These are phyloP conservation scores for Listrodromus nycthemerus DNA, from an alignment of 2,888 invertebrate genomes.

Conservation along the genomic window DNA sequence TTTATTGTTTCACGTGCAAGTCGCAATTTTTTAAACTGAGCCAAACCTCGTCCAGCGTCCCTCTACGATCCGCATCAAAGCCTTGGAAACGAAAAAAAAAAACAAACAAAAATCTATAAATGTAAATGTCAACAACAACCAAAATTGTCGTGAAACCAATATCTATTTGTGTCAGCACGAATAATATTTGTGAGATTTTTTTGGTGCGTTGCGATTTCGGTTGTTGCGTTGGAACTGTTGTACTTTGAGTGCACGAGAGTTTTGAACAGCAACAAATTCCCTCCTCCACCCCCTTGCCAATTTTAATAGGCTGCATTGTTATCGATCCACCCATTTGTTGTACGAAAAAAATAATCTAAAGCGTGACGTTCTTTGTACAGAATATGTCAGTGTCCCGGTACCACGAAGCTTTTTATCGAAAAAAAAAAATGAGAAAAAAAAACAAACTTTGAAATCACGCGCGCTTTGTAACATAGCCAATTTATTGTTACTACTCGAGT, in stretches of 20 bases:
- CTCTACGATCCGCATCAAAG: conserved; percentile 32
- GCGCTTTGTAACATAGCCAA: conserved; percentile 68
- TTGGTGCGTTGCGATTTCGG: conserved; percentile 63
- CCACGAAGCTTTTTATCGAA: neutral
- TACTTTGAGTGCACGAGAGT: conserved; percentile 22
- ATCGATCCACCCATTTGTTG: conserved; percentile 45
- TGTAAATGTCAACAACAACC: neutral
- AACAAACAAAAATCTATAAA: neutral
- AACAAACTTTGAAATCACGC: conserved; percentile 39
- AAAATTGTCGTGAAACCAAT: conserved; percentile 7
- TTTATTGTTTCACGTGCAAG: conserved; percentile 39
- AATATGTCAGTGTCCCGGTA: conserved; percentile 33
- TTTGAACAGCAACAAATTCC: neutral
- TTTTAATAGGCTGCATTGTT: conserved; percentile 36
- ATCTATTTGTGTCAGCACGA: conserved; percentile 44
- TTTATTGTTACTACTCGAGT: conserved; percentile 54
- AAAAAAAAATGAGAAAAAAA: conserved; percentile 32
- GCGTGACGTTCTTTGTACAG: conserved; percentile 59
- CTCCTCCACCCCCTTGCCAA: conserved; percentile 3
- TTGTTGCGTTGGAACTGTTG: conserved; percentile 36
- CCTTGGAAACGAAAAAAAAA: conserved; percentile 23
- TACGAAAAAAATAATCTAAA: conserved; percentile 38
- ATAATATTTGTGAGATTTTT: conserved; percentile 51
- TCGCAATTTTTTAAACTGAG: conserved; percentile 56
- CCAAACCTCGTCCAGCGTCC: conserved; percentile 12